Evolutionary conservation across 2,888 invertebrate genomes (phyloP).

Genomic region (Ochropleura plecta): DNA sequence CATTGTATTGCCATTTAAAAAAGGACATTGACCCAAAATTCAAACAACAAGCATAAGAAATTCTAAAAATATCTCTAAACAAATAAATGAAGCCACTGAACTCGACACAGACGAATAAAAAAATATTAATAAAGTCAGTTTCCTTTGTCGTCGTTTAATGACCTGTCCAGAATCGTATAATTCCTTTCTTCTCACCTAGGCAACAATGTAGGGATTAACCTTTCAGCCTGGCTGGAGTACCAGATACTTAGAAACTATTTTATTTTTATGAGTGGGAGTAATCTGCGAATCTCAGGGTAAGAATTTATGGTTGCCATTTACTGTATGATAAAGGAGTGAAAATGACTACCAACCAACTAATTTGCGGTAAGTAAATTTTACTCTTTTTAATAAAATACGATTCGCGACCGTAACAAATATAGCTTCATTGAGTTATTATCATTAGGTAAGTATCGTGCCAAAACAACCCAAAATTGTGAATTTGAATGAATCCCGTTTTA

Average conservation of each 20-base stretch:
- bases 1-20: not conserved
- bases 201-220: slow-evolving; percentile 13
- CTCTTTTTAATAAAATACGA: too few species aligned
- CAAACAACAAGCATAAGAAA: slow-evolving; percentile 9
- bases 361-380: too few species aligned
- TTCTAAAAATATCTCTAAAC: slow-evolving; percentile 6
- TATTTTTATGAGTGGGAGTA: slow-evolving; percentile 8
- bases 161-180: slow-evolving; percentile 27
- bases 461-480: too few species aligned
- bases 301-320: not conserved
- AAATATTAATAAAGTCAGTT: slow-evolving; percentile 11
- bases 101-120: slow-evolving; percentile 17
- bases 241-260: slow-evolving; percentile 28
- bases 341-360: not conserved
- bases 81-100: slow-evolving; percentile 25
- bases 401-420: too few species aligned
- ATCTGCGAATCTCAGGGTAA: slow-evolving; percentile 2
- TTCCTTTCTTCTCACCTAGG: slow-evolving; percentile 28
- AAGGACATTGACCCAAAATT: slow-evolving; percentile 1
- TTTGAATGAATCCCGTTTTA: too few species aligned
- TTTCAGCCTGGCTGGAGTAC: slow-evolving; percentile 31
- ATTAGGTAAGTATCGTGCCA: too few species aligned
- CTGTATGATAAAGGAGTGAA: not conserved
- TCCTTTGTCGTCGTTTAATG: slow-evolving; percentile 47
- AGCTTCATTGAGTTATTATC: too few species aligned